These are phyloP conservation scores for Tetramorium simillimum DNA, from an alignment of 1,140 invertebrate genomes.

Conservation along the genomic window DNA sequence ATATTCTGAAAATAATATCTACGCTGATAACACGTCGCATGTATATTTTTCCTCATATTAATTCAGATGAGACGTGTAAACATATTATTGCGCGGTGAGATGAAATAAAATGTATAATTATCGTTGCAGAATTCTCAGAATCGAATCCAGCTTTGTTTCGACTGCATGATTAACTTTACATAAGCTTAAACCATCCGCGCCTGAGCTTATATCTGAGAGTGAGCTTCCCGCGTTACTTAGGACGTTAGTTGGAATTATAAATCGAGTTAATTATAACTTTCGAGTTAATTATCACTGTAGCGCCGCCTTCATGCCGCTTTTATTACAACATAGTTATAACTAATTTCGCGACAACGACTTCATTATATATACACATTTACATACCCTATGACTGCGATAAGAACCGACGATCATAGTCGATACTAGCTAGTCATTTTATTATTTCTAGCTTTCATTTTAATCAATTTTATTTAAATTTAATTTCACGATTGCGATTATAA, in stretches of 20 bases:
- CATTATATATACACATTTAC: constrained; percentile 24
- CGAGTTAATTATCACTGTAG: neutral
- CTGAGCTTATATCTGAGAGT: neutral
- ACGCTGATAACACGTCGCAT: neutral
- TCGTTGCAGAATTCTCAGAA: neutral
- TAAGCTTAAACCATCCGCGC: neutral
- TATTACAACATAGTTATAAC: constrained; percentile 12
- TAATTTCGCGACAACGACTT: constrained; percentile 22
- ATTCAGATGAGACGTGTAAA: neutral
- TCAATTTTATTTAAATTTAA: neutral
- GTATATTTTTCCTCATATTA: neutral
- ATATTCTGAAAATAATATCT: neutral
- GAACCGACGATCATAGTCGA: neutral
- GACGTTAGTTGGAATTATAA: neutral
- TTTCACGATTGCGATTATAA: neutral
- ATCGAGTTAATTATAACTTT: constrained; percentile 40
- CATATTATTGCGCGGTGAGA: neutral
- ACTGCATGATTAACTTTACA: neutral
- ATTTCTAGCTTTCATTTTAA: neutral
- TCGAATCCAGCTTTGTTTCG: constrained; percentile 1
- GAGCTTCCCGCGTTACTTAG: constrained; percentile 15
- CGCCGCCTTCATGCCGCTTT: neutral
- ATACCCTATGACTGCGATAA: neutral
- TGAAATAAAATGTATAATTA: neutral
- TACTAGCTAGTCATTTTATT: neutral